Percentiles rank a stretch among this genome's conserved stretches.
Evolutionary conservation across 2,888 invertebrate genomes (phyloP).

Genomic region (Dorcus parallelipipedus): DNA sequence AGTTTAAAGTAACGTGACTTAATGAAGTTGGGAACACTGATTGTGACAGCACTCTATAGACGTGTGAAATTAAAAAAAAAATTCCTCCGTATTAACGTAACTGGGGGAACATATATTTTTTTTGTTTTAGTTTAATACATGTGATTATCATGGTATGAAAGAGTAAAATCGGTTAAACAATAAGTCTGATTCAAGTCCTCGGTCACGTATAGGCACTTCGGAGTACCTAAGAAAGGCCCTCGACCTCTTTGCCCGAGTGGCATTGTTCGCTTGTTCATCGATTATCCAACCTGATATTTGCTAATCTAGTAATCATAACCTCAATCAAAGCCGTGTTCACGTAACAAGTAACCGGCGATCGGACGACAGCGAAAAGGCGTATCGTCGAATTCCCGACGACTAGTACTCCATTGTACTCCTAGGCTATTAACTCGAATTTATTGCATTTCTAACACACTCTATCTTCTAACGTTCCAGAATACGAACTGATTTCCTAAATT

Average conservation of each 20-base stretch:
- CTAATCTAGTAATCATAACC: conserved; percentile 28
- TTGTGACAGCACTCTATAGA: too few relatives aligned
- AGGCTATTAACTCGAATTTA: conserved; percentile 50
- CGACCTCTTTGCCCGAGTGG: conserved; percentile 22
- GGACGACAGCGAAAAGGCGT: conserved; percentile 50
- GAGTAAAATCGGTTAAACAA: conserved; percentile 22
- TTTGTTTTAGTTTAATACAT: too few relatives aligned
- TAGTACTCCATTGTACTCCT: conserved; percentile 47
- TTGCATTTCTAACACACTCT: conserved; percentile 46
- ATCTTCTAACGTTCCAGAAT: conserved; percentile 19
- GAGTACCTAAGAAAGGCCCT: conserved; percentile 20
- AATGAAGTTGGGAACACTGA: too few relatives aligned
- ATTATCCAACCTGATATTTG: conserved; percentile 28
- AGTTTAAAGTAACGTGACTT: too few relatives aligned
- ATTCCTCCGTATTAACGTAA: too few relatives aligned
- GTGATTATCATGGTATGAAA: conserved; percentile 3
- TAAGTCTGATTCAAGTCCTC: conserved; percentile 22
- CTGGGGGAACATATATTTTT: too few relatives aligned
- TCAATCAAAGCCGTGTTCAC: conserved; percentile 28
- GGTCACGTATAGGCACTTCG: conserved; percentile 24
- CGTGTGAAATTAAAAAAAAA: too few relatives aligned
- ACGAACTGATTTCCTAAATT: conserved; percentile 1
- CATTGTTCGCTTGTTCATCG: conserved; percentile 26
- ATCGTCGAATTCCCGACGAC: conserved; percentile 46
- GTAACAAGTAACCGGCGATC: conserved; percentile 32